Percentiles rank a stretch among this genome's conserved stretches.
Conservation (phyloP, 1,140 invertebrate genomes). For the Pachypeltis micranthus region DNA sequence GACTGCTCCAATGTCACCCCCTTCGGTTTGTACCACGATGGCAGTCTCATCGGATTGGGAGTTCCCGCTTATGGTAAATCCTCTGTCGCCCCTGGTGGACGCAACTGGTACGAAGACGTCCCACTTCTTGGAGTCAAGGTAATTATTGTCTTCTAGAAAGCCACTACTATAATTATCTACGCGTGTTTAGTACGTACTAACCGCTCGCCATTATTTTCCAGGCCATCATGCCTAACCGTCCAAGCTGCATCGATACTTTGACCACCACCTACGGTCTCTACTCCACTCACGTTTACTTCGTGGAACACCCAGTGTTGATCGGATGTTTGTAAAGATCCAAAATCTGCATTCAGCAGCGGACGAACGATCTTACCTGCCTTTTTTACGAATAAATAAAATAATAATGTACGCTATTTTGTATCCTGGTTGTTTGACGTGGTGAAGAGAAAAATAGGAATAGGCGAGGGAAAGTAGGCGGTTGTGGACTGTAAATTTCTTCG, state of each 20-base stretch:
- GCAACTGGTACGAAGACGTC: background rate
- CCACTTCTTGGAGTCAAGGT: constrained; percentile 9
- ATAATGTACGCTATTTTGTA: too few species aligned
- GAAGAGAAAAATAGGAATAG: too few species aligned
- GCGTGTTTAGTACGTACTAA: too few species aligned
- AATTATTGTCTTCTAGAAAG: background rate
- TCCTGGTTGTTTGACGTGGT: too few species aligned
- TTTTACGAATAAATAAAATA: too few species aligned
- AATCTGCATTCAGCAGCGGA: too few species aligned
- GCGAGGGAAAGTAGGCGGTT: too few species aligned
- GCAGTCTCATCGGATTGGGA: constrained; percentile 14
- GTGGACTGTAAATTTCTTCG: too few species aligned
- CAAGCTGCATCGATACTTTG: constrained; percentile 34
- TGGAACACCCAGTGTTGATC: constrained; percentile 35
- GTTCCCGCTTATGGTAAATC: constrained; percentile 12
- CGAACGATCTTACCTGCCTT: too few species aligned
- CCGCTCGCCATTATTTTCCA: too few species aligned
- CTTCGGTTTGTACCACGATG: constrained; percentile 14
- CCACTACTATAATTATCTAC: background rate
- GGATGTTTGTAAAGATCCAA: constrained; percentile 4
- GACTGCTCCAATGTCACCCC: constrained; percentile 9
- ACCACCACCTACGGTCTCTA: constrained; percentile 31
- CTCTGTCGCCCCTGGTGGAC: background rate
- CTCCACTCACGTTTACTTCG: constrained; percentile 37
- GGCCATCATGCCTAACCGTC: constrained; percentile 34